A percentile compares a stretch with the other conserved stretches of the same genome.
These are phyloP conservation scores for Vombatus ursinus DNA, from an alignment of 2,113 vertebrate genomes.

Conservation along the genomic window DNA sequence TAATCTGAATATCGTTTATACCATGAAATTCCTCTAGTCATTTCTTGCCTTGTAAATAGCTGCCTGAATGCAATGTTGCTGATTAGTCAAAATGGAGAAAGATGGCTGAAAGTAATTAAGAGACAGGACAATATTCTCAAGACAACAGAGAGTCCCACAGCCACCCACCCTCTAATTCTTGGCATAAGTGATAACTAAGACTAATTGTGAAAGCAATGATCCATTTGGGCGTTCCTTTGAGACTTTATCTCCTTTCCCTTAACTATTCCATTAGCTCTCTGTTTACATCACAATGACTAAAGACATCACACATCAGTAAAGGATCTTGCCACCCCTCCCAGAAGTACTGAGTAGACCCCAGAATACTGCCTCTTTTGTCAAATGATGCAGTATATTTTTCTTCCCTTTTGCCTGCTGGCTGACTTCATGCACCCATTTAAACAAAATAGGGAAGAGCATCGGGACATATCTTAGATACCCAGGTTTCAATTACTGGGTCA, in stretches of 20 bases:
- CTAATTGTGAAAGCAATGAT: background rate
- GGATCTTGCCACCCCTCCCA: background rate
- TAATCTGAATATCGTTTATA: constrained; percentile 15
- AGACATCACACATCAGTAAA: background rate
- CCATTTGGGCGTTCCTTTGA: background rate
- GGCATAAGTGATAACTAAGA: background rate
- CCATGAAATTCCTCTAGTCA: constrained; percentile 29
- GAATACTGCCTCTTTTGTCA: background rate
- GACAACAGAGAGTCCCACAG: background rate
- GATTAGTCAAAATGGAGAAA: background rate
- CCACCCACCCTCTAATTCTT: background rate
- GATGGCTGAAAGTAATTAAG: background rate
- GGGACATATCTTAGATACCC: background rate
- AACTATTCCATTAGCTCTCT: background rate
- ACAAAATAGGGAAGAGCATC: background rate
- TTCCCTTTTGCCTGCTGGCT: background rate
- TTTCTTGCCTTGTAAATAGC: constrained; percentile 9
- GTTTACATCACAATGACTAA: background rate
- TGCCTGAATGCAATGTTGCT: background rate
- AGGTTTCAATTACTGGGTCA: background rate
- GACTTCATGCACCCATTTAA: background rate
- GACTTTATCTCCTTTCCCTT: background rate
- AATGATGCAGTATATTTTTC: background rate
- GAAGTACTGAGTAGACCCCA: background rate
- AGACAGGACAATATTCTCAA: background rate